Percentiles rank a stretch among this genome's conserved stretches.
Conservation (phyloP, 2,113 vertebrate species). For the Saimiri boliviensis region DNA sequence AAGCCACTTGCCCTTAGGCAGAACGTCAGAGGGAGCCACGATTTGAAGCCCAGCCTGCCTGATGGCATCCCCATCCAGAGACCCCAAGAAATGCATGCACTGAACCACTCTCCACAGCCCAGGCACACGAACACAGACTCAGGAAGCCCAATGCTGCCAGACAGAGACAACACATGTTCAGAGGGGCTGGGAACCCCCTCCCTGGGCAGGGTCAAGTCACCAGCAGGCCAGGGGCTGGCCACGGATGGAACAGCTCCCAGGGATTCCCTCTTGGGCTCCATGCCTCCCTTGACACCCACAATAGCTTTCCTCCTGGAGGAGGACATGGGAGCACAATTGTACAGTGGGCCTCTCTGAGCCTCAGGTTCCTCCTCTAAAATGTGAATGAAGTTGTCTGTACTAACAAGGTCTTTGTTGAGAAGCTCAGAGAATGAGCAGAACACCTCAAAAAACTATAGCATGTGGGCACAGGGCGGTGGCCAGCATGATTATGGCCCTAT, state of each 20-base stretch:
- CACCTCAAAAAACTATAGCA: neutral
- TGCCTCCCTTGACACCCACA: neutral
- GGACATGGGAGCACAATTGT: accelerated
- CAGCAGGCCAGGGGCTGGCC: neutral
- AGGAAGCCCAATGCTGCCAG: neutral
- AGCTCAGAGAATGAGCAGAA: neutral
- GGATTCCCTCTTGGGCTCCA: neutral
- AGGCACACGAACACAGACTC: accelerated
- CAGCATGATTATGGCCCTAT: neutral
- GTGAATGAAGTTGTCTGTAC: neutral
- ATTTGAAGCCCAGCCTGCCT: neutral
- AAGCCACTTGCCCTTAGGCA: neutral
- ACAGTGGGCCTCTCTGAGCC: neutral
- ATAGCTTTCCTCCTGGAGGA: neutral
- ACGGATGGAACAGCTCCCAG: no score
- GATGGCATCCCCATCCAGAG: neutral
- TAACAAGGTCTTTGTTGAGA: neutral
- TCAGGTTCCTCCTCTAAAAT: neutral
- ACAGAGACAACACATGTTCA: neutral
- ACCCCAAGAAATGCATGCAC: neutral
- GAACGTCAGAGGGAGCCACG: neutral
- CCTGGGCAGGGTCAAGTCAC: neutral
- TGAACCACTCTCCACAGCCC: neutral
- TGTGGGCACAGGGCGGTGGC: accelerated
- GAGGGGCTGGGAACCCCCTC: neutral